A percentile compares a stretch with the other conserved stretches of the same genome.
Evolutionary conservation across 2,113 vertebrate genomes (phyloP).

Genomic region (Poeciliopsis retropinna): DNA sequence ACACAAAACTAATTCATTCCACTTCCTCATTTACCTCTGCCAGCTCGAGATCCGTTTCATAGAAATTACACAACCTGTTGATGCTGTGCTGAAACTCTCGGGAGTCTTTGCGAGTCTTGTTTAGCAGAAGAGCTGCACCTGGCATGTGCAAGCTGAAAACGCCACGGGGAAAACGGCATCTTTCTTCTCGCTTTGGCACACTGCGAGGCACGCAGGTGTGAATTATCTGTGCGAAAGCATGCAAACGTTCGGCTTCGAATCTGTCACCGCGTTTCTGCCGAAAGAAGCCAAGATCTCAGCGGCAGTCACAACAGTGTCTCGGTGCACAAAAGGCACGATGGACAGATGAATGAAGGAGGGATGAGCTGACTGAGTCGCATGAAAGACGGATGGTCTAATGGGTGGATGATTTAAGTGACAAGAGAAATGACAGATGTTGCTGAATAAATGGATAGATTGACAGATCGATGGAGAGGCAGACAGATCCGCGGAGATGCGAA

Average conservation of each 20-base stretch:
- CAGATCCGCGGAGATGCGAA: conserved; percentile 46
- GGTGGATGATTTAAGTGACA: conserved; percentile 69
- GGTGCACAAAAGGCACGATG: conserved; percentile 48
- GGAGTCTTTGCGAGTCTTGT: conserved; percentile 1
- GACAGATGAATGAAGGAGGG: conserved; percentile 57
- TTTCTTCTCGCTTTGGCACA: conserved; percentile 7
- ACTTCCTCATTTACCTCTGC: conserved; percentile 35
- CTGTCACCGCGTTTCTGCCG: conserved; percentile 50
- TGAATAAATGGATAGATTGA: conserved; percentile 64
- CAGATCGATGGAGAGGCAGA: conserved; percentile 58
- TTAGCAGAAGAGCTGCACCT: background rate
- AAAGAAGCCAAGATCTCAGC: conserved; percentile 32
- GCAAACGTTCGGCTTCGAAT: conserved; percentile 16
- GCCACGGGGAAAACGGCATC: conserved; percentile 41
- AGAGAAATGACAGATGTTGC: conserved; percentile 60
- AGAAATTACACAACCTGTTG: conserved; percentile 50
- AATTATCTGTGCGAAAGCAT: conserved; percentile 30
- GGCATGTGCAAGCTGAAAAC: conserved; percentile 20
- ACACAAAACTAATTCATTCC: conserved; percentile 41
- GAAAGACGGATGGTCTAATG: conserved; percentile 67
- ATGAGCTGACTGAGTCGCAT: conserved; percentile 35
- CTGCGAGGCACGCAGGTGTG: conserved; percentile 48
- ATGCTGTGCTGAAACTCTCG: conserved; percentile 25
- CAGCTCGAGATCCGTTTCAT: conserved; percentile 20
- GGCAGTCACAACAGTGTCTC: conserved; percentile 27